Evolutionary conservation across 2,888 invertebrate genomes (phyloP), one percentile per base, ranked within the genome.

Genomic region (Dynastes hyllus): DNA sequence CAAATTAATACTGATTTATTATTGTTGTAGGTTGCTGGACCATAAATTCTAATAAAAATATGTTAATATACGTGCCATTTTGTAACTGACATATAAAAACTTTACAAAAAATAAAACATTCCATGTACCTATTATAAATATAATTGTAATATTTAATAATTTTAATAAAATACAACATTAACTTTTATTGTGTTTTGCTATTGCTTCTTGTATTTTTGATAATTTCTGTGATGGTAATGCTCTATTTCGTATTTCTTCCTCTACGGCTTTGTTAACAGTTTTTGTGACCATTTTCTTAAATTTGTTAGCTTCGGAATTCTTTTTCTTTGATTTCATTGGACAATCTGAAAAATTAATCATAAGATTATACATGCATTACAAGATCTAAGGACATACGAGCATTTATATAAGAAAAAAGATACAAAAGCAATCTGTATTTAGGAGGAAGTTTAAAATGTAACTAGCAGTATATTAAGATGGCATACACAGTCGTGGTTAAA

Each of bases 181-280:
- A 16, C 13, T 50, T 22, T 80, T 82, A 82, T 88, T 85, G 80
- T 87, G 84, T 45, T 86, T 83, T 9, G 88, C 90, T 16, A 92
- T 91, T 9, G 91, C 91, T 84, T 91, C 87, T 84, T 92, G 91
- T 1, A 90, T 91, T 82, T 90, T 91, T 76, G 91, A 91, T 40
- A 91, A 85, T 40, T 90, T 88, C 71, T 86, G 88, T 0, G 88
- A 87, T 61, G 89, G 88, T 29, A 88, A 88, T 0, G 93, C 93
- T 79, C 91, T 87, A 1, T 92, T 90, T 71, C 94, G 88, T 66
- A 94, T 89, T 87, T 94, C 93, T 82, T 93, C 88, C 86, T 94
- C 94, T 71, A 93, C 92, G 2, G 92, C 91, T 84, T 92, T 92
- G 85, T 94, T 94, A n/a, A 95, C 92, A 86, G 92, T 92, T 88